Evolutionary conservation across 2,888 invertebrate genomes (phyloP).

Genomic region (Calameuta filiformis): DNA sequence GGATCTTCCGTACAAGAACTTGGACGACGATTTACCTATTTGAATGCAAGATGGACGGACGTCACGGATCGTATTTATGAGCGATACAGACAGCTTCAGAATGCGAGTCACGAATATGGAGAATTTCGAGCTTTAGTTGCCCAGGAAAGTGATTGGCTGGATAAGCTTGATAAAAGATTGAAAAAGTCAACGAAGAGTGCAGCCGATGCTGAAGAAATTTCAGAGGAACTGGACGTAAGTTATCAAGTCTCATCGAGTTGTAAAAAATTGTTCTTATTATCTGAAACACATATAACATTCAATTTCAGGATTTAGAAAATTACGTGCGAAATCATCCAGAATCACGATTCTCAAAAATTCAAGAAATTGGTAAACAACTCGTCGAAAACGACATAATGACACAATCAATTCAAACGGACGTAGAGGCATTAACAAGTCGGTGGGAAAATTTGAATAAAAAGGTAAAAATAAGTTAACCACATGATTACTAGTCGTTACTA

Average conservation of each 20-base stretch:
- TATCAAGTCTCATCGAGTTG: not conserved
- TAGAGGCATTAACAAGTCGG: constrained; percentile 72
- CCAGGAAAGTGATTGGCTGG: constrained; percentile 83
- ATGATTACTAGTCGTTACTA: not conserved
- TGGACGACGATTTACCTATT: constrained; percentile 74
- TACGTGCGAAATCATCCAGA: constrained; percentile 81
- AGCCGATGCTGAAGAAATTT: constrained; percentile 92
- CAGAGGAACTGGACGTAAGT: constrained; percentile 87
- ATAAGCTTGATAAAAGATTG: constrained; percentile 82
- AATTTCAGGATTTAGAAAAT: constrained; percentile 82
- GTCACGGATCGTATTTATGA: constrained; percentile 78
- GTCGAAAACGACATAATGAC: constrained; percentile 81
- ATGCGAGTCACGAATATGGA: constrained; percentile 81
- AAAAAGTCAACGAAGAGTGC: constrained; percentile 76
- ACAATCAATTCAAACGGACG: constrained; percentile 74
- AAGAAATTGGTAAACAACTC: constrained; percentile 80
- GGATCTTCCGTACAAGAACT: constrained; percentile 71
- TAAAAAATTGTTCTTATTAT: constrained; percentile 12
- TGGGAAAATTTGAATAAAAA: constrained; percentile 78
- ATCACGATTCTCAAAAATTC: constrained; percentile 78
- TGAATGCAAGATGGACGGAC: constrained; percentile 79
- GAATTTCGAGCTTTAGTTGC: constrained; percentile 83
- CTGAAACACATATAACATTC: not conserved
- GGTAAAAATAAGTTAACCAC: constrained; percentile 61
- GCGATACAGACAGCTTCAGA: constrained; percentile 74